Conservation (phyloP, 2,797 vertebrate species). For the Poeciliopsis paucimaculata region DNA sequence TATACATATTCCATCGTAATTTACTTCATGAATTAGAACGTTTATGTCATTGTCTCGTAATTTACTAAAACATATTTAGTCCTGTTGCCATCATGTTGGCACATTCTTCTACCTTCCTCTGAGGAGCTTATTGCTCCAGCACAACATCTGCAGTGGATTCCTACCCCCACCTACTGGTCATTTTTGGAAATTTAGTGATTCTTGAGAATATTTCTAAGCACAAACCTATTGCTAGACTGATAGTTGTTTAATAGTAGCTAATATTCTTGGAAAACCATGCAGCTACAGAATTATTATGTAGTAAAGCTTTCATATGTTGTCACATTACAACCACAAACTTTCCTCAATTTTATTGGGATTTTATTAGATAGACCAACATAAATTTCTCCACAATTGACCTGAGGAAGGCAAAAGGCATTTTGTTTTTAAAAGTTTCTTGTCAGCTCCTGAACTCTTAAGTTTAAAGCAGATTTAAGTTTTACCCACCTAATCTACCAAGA, state of each 20-base stretch:
- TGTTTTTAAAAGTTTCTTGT: background rate
- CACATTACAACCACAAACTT: background rate
- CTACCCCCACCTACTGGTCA: conserved; percentile 76
- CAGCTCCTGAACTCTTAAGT: background rate
- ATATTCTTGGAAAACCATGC: background rate
- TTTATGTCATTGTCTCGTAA: background rate
- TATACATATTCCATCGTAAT: background rate
- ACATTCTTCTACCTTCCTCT: background rate
- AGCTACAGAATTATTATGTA: background rate
- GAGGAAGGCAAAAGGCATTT: background rate
- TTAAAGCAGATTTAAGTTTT: background rate
- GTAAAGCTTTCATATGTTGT: background rate
- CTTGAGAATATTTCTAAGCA: background rate
- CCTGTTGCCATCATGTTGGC: background rate
- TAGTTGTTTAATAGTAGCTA: background rate
- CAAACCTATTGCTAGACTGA: background rate
- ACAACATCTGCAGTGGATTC: conserved; percentile 46
- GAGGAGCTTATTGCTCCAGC: background rate
- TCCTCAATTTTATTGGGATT: background rate
- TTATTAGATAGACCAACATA: background rate
- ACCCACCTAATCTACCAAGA: background rate
- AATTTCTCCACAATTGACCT: background rate
- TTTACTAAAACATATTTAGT: background rate
- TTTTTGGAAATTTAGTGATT: background rate
- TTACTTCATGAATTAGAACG: background rate